phyloP scores from a whole-genome alignment of 2,888 invertebrate genomes.

The Rosalia funebris region DNA sequence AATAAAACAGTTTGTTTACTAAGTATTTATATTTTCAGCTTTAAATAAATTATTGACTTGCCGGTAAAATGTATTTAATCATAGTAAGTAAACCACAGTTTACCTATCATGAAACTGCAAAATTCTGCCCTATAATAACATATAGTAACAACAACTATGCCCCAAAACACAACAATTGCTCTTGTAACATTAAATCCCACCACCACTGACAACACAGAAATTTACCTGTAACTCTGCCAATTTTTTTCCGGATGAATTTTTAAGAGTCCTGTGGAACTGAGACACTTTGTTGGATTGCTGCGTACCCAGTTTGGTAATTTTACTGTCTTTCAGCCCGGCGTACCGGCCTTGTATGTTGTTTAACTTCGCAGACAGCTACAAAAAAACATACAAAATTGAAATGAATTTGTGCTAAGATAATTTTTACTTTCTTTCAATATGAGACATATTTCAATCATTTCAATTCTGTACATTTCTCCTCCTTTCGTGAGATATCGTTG shows the following conservation, averaged over 20 bases:
- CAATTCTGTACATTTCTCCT: slow-evolving; percentile 51
- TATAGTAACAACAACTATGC: too few species aligned
- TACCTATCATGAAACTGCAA: too few species aligned
- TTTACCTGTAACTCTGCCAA: slow-evolving; percentile 89
- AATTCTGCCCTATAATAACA: too few species aligned
- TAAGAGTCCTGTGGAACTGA: slow-evolving; percentile 93
- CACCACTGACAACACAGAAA: background rate
- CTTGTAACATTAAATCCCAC: too few species aligned
- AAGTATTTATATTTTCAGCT: too few species aligned
- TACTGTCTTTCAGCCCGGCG: slow-evolving; percentile 90
- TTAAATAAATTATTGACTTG: too few species aligned
- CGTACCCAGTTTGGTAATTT: slow-evolving; percentile 86
- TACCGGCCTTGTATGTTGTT: slow-evolving; percentile 78
- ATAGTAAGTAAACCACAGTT: too few species aligned
- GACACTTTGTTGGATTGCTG: slow-evolving; percentile 92
- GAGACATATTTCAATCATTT: slow-evolving; percentile 38
- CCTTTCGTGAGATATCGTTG: slow-evolving; percentile 4
- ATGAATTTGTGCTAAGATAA: slow-evolving; percentile 46
- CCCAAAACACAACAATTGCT: too few species aligned
- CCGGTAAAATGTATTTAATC: too few species aligned
- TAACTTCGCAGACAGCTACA: slow-evolving; percentile 65
- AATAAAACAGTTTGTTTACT: too few species aligned
- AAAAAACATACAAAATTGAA: slow-evolving; percentile 46
- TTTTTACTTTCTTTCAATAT: slow-evolving; percentile 50
- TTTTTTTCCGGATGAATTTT: slow-evolving; percentile 85